Evolutionary conservation across 1,140 invertebrate species (phyloP), one percentile per base, ranked within the genome.

Genomic region (Drosophila azteca): DNA sequence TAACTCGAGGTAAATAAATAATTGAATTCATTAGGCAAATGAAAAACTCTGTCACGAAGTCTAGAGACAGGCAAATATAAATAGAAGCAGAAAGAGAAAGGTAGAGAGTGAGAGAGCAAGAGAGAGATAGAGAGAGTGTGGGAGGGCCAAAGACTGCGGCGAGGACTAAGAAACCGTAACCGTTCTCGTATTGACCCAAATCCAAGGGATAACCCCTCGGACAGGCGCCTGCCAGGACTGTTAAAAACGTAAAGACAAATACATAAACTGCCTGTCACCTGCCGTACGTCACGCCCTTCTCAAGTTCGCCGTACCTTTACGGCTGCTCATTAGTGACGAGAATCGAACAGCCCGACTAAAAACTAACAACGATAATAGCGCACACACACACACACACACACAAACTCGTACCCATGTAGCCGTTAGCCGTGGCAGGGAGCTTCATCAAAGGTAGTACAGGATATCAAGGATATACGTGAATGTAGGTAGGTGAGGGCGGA

Each of bases 1-100:
- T 61, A 76, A 68, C 82, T 88, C 66, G 79, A 78, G 78, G 66
- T 82, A 75, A 75, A 89, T 90, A 90, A 90, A 90, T 90, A 90
- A 90, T 90, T 90, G 80, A 90, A 90, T 90, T 90, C 89, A 90
- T 90, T 90, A 90, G 75, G 89, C 82, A 89, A 90, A 90, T 90
- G 89, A 89, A 76, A 78, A 89, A 89, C 79, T 67, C 84, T 74
- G 79, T 76, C 85, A 78, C 60, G 65, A 59, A 55, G 46, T 63
- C 44, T 20, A n/a, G 39, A 61, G 29, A 74, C 29, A 60, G 57
- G 44, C 44, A 50, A 29, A 29, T n/a, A 45, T 41, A 63, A 55
- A 58, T 49, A 64, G 57, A 48, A 41, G 50, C 6, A 44, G 13
- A 59, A 41, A 48, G 31, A 43, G 24, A 26, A 26, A 26, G 24